A percentile compares a stretch with the other conserved stretches of the same genome.
Conservation (phyloP, 2,888 invertebrate species). For the Danaus chrysippus region DNA sequence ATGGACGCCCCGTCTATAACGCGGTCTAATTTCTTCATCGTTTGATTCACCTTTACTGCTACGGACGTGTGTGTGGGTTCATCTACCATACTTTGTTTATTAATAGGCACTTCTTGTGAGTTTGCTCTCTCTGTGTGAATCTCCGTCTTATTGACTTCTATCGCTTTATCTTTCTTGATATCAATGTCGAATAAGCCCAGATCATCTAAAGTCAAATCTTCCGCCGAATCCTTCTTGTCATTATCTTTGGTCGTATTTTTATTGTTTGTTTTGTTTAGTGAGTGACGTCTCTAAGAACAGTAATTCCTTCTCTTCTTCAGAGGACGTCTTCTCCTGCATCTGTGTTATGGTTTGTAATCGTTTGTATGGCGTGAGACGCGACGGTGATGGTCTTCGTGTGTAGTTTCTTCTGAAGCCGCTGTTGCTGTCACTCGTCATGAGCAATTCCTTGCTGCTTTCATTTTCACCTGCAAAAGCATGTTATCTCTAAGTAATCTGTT, state of each 20-base stretch:
- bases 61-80: slow-evolving; percentile 19
- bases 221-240: slow-evolving; percentile 21
- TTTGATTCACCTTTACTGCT: slow-evolving; percentile 46
- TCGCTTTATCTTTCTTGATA: slow-evolving; percentile 37
- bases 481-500: background rate
- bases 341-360: slow-evolving; percentile 32
- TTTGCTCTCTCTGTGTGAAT: slow-evolving; percentile 13
- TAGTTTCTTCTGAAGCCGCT: slow-evolving; percentile 59
- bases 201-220: slow-evolving; percentile 46
- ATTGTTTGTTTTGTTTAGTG: slow-evolving; percentile 30
- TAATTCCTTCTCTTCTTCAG: slow-evolving; percentile 22
- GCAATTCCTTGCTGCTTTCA: slow-evolving; percentile 80
- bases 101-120: slow-evolving; percentile 10
- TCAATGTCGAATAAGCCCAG: slow-evolving; percentile 54
- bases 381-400: slow-evolving; percentile 57
- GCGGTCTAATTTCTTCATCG: slow-evolving; percentile 52
- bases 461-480: slow-evolving; percentile 61
- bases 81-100: slow-evolving; percentile 15
- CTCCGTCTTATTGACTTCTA: slow-evolving; percentile 14
- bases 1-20: slow-evolving; percentile 61
- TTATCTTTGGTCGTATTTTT: slow-evolving; percentile 31
- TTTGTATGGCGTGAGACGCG: slow-evolving; percentile 58
- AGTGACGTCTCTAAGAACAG: background rate
- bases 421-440: slow-evolving; percentile 78
- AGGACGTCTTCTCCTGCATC: slow-evolving; percentile 25